Base-by-base conservation (phyloP, 2,797 vertebrate species). In the Phoebastria nigripes region DNA sequence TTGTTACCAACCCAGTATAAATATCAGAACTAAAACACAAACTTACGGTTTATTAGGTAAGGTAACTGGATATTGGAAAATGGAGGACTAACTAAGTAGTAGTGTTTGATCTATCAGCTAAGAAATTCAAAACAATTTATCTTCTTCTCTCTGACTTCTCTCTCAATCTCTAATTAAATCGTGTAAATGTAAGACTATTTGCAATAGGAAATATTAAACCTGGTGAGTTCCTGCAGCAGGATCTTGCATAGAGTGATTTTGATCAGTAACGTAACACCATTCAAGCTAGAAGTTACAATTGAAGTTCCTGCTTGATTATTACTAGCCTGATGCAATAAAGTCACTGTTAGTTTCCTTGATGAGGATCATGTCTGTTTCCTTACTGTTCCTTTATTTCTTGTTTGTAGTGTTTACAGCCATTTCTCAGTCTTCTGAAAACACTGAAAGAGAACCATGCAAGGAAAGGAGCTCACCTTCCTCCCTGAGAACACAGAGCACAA, bases 351-450 rank as follows among this genome's bases (percentile, higher is more conserved):
- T 77, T 72, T 84, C 28, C 26, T 73, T 65, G 16, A 8, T 58
- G 69, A 95, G 24, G 51, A 67, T 82, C 33, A 2, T 22, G 6
- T 70, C 46, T 39, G 12, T 62, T 16, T 87, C 22, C 26, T 87
- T 79, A 42, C 37, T 51, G 12, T 71, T 88, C 58, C 65, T 82
- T 70, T 86, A 51, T 93, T 89, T 94, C 5, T 28, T 90, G 35
- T 79, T 77, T 92, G 11, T 62, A 94, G 95, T 61, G 9, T 66
- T 96, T 46, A 92, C 96, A 94, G 96, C 89, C 18, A 51, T 94
- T 92, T 93, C 90, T 90, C 94, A 94, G 39, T 79, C 93, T 21
- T 42, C 95, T 78, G 95, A 96, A 94, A 71, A 82, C 46, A 63
- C 58, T 6, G 88, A 80, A 63, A 97, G 94, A 71, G 95, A 97